Percentiles rank a stretch among this genome's conserved stretches.
phyloP scores from a whole-genome alignment of 2,888 invertebrate genomes.

The Apotomis betuletana region DNA sequence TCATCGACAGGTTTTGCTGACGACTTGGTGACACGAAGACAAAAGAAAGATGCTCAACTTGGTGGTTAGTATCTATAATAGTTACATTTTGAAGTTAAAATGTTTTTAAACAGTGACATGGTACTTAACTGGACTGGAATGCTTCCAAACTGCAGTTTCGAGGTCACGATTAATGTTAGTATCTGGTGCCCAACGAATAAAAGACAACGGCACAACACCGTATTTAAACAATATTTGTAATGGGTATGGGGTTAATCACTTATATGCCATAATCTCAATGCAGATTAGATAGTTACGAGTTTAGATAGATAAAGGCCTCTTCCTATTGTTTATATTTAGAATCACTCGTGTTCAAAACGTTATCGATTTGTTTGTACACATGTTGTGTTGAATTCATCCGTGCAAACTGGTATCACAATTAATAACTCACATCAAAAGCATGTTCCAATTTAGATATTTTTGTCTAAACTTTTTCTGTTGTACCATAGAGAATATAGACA shows the following conservation, averaged over 20 bases:
- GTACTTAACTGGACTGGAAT: no score
- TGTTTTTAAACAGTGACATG: background rate
- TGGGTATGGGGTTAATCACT: background rate
- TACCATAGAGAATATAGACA: background rate
- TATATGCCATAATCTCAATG: slow-evolving; percentile 1
- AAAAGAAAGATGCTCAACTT: slow-evolving; percentile 80
- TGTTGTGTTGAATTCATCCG: background rate
- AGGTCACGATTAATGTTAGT: no score
- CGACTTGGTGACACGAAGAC: slow-evolving; percentile 80
- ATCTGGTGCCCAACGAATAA: background rate
- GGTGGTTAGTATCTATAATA: slow-evolving; percentile 67
- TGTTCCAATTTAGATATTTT: no score
- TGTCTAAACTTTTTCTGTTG: background rate
- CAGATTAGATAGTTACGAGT: slow-evolving; percentile 19
- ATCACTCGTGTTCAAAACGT: background rate
- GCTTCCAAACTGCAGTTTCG: no score
- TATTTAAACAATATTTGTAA: background rate
- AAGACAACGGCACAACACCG: background rate
- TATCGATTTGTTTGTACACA: background rate
- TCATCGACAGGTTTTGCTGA: slow-evolving; percentile 77
- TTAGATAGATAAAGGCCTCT: slow-evolving; percentile 17
- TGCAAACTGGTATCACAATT: no score
- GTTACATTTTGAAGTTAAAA: background rate
- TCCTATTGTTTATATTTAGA: slow-evolving; percentile 18
- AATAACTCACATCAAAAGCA: no score